phyloP scores from a whole-genome alignment of 2,797 vertebrate species.

The Malacoctenus gilli region DNA sequence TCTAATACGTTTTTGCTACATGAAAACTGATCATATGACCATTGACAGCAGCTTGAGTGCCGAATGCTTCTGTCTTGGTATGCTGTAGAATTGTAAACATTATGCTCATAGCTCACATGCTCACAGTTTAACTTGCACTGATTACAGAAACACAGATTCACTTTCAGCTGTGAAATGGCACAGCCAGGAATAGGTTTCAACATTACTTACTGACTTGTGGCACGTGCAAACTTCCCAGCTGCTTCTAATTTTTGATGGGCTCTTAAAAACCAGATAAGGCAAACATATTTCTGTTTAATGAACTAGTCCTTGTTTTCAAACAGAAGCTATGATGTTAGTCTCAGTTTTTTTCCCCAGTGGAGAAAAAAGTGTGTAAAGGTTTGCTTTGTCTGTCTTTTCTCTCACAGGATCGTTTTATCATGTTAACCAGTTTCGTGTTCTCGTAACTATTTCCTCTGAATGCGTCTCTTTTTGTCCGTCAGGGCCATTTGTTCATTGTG shows the following conservation, averaged over 20 bases:
- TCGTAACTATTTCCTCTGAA: constrained; percentile 2
- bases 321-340: too few relatives aligned
- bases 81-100: constrained; percentile 16
- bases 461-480: constrained; percentile 13
- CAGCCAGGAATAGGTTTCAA: constrained; percentile 8
- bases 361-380: neutral
- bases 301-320: too few relatives aligned
- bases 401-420: neutral
- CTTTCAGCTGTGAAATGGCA: constrained; percentile 20
- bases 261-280: too few relatives aligned
- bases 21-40: neutral
- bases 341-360: neutral
- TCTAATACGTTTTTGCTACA: too few relatives aligned
- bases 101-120: constrained; percentile 26
- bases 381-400: constrained; percentile 20
- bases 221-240: neutral
- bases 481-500: constrained; percentile 37
- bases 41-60: constrained; percentile 11
- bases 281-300: too few relatives aligned
- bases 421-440: too few relatives aligned
- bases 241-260: neutral
- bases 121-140: constrained; percentile 12
- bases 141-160: constrained; percentile 7
- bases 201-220: constrained; percentile 10
- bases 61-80: constrained; percentile 7